Evolutionary conservation across 2,888 invertebrate species (phyloP), one percentile per base, ranked within the genome.

Genomic region (Suillia variegata): DNA sequence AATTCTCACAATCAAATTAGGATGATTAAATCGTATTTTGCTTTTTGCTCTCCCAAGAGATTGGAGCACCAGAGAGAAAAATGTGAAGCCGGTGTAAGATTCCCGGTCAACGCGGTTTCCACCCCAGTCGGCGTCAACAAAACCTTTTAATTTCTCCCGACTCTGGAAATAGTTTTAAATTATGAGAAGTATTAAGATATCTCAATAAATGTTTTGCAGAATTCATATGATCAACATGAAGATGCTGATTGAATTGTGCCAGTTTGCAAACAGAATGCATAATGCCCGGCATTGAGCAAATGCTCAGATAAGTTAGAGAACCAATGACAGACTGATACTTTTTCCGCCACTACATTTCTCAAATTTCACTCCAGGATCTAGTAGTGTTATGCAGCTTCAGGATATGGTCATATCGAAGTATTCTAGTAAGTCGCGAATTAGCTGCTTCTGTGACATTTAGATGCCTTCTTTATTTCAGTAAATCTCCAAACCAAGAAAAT

Each of bases 101-200:
- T 61, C 63, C 8, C 63, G 51, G 31, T 66, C 59, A 2, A 22
- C 45, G 2, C 18, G 3, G 17, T 59, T 45, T 3, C 60, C 57
- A n/a, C 59, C 63, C 63, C 63, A 67, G 45, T 66, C 64, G 8
- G 62, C 62, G 47, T 67, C 67, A 17, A 57, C 64, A 38, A 58
- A 67, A 2, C 64, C 57, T 4, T 21, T 17, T 2, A 65, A 22
- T 1, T 24, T 54, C 6, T 63, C 6, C 3, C 54, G 51, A 15
- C 55, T 61, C 20, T 62, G n/a, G n/a, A n/a, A n/a, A n/a, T n/a
- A n/a, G n/a, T n/a, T n/a, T n/a, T n/a, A n/a, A n/a, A n/a, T n/a
- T n/a, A n/a, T n/a, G n/a, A 1, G 45, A 53, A 10, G 64, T 64
- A 34, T 31, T 45, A 17, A 67, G 53, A 38, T 67, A 64, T 12